phyloP scores from a whole-genome alignment of 2,113 vertebrate species.

The Daubentonia madagascariensis region DNA sequence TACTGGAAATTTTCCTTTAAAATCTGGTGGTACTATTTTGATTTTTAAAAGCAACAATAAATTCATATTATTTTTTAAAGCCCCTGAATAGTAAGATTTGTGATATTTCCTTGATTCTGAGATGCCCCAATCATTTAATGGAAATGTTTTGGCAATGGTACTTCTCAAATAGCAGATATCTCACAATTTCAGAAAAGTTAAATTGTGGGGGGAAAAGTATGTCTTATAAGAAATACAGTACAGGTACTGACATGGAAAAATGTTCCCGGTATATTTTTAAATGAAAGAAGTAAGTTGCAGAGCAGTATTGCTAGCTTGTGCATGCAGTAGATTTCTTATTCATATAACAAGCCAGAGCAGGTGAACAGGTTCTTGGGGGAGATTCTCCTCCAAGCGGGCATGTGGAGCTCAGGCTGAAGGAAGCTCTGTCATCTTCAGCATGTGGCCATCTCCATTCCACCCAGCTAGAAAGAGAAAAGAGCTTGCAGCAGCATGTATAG shows the following conservation, averaged over 20 bases:
- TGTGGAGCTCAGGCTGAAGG: neutral
- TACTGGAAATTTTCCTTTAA: neutral
- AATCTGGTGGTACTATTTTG: neutral
- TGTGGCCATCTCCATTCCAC: neutral
- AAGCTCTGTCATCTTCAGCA: neutral
- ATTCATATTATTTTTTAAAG: neutral
- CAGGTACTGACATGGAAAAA: neutral
- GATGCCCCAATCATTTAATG: neutral
- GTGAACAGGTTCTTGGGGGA: neutral
- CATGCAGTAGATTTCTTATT: neutral
- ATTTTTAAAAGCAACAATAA: neutral
- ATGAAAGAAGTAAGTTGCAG: neutral
- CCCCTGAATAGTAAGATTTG: neutral
- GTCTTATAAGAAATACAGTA: neutral
- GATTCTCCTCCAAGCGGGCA: neutral
- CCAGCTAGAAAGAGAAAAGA: neutral
- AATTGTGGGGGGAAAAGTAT: neutral
- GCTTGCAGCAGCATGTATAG: neutral
- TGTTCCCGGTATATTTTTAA: neutral
- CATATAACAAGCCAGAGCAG: neutral
- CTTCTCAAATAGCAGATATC: neutral
- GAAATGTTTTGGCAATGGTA: neutral
- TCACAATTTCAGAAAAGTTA: slow-evolving; percentile 30
- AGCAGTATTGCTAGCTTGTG: neutral
- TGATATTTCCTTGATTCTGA: neutral